These are phyloP conservation scores for Amblyteles armatorius DNA, from an alignment of 2,888 invertebrate genomes.

Conservation along the genomic window DNA sequence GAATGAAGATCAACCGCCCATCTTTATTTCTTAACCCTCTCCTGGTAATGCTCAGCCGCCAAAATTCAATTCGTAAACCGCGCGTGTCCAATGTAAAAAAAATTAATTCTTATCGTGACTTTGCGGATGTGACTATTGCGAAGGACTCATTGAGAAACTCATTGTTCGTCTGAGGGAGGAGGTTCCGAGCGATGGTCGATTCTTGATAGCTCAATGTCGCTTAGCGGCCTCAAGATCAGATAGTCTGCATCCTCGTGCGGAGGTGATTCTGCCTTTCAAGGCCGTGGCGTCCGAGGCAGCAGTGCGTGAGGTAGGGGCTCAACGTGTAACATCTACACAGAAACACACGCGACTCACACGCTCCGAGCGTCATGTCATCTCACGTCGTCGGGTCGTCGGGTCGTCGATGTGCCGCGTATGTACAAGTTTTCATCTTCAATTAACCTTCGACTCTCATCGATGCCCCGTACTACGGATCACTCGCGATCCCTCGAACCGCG, in stretches of 20 bases:
- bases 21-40: constrained; percentile 35
- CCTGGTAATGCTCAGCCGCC: background rate
- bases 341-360: background rate
- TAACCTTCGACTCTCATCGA: constrained; percentile 78
- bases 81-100: background rate
- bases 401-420: constrained; percentile 76
- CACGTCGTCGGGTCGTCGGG: constrained; percentile 73
- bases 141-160: constrained; percentile 55
- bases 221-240: constrained; percentile 53
- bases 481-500: constrained; percentile 71
- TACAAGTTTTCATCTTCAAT: constrained; percentile 76
- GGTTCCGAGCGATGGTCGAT: constrained; percentile 37
- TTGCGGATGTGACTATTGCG: constrained; percentile 35
- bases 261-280: constrained; percentile 45
- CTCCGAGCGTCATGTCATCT: constrained; percentile 76
- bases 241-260: constrained; percentile 34
- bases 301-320: background rate
- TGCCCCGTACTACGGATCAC: constrained; percentile 70
- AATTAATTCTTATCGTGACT: constrained; percentile 33
- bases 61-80: constrained; percentile 41
- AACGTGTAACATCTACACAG: background rate
- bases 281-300: constrained; percentile 23
- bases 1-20: constrained; percentile 39
- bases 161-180: constrained; percentile 48
- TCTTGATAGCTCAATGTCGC: constrained; percentile 65